Conservation (phyloP, 2,113 vertebrate species). For the Mola mola region DNA sequence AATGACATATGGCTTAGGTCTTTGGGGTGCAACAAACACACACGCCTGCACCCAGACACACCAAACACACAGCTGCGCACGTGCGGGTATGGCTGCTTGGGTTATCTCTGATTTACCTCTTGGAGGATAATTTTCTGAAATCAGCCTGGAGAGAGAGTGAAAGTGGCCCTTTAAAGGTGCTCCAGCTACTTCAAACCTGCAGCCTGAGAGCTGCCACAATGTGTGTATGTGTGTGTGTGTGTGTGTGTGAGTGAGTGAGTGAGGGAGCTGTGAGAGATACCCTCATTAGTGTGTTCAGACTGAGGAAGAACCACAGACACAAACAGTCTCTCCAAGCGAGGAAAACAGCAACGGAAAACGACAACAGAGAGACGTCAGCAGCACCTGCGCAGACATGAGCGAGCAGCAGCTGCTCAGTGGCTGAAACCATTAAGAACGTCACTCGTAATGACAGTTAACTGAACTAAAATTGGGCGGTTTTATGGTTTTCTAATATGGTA, state of each 20-base stretch:
- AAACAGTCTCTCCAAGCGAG: conserved; percentile 14
- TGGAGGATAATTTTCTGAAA: neutral
- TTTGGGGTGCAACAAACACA: conserved; percentile 23
- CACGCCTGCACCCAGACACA: neutral
- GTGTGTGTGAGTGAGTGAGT: conserved; percentile 10
- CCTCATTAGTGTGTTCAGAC: conserved; percentile 36
- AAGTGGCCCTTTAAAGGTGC: conserved; percentile 28
- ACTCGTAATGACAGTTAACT: no score
- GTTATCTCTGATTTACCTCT: conserved; percentile 1
- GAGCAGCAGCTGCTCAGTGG: no score
- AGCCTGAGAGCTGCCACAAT: conserved; percentile 14
- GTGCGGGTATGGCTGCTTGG: conserved; percentile 4
- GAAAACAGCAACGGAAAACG: conserved; percentile 51
- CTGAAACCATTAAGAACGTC: no score
- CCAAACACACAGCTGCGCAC: conserved; percentile 1
- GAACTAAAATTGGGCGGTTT: no score
- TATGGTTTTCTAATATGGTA: no score
- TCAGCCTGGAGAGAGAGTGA: conserved; percentile 6
- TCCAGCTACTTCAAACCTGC: conserved; percentile 7
- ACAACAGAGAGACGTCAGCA: conserved; percentile 36
- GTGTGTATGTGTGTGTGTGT: conserved; percentile 11
- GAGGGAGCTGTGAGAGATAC: conserved; percentile 13
- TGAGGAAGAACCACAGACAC: conserved; percentile 55
- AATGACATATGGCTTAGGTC: conserved; percentile 34
- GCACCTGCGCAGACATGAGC: conserved; percentile 51